Evolutionary conservation across 2,113 vertebrate species (phyloP).

Genomic region (Perca schrenkii): DNA sequence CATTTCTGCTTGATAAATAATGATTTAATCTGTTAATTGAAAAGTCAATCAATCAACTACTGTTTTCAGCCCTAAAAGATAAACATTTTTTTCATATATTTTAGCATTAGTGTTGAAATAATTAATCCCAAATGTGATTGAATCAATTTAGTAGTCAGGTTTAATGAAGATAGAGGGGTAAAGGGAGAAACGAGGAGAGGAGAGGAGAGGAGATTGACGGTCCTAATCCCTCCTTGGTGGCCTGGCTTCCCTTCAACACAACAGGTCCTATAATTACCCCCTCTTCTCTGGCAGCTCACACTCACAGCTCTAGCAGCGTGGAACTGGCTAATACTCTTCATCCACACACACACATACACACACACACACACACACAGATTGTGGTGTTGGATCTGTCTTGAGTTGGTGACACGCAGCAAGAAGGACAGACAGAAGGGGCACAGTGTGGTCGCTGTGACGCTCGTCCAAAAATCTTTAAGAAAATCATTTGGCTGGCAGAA

Average conservation of each 20-base stretch:
- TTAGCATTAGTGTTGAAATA: background rate
- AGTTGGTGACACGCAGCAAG: conserved; percentile 70
- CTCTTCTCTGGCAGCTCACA: conserved; percentile 90
- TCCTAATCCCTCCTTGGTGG: conserved; percentile 93
- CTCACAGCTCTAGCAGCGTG: conserved; percentile 90
- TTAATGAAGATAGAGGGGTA: conserved; percentile 27
- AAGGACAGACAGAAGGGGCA: conserved; percentile 64
- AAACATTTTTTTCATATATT: background rate
- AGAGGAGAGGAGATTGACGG: conserved; percentile 81
- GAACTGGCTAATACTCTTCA: conserved; percentile 94
- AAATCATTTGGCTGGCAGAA: conserved; percentile 62
- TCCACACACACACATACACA: conserved; percentile 77
- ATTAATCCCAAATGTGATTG: background rate
- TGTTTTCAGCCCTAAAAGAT: background rate
- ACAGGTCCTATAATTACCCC: conserved; percentile 96
- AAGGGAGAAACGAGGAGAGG: conserved; percentile 10
- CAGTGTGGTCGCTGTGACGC: conserved; percentile 62
- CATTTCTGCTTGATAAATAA: background rate
- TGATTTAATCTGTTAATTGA: background rate
- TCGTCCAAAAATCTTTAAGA: conserved; percentile 53
- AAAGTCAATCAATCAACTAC: background rate
- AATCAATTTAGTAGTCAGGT: conserved; percentile 6
- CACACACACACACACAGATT: conserved; percentile 38
- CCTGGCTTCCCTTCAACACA: conserved; percentile 92
- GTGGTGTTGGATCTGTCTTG: conserved; percentile 69